Percentiles rank a stretch among this genome's conserved stretches.
These are phyloP conservation scores for Pedionomus torquatus DNA, from an alignment of 2,113 vertebrate species.

Conservation along the genomic window DNA sequence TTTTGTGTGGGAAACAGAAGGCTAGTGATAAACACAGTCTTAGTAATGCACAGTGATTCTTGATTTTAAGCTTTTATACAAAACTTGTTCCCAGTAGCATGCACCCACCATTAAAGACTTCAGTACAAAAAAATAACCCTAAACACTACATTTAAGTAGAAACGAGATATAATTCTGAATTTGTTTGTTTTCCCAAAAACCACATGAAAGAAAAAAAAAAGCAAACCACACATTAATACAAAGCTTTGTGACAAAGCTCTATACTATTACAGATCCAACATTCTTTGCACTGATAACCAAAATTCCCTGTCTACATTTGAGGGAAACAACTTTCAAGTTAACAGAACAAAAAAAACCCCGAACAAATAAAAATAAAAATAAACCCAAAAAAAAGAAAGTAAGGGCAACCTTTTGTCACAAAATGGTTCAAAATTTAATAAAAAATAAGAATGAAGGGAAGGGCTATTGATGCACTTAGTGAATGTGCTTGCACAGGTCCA, in stretches of 20 bases:
- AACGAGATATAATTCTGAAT: conserved; percentile 87
- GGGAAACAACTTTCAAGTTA: conserved; percentile 88
- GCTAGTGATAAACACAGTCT: conserved; percentile 84
- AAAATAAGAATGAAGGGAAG: conserved; percentile 78
- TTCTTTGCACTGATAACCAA: conserved; percentile 85
- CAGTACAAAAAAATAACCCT: conserved; percentile 85
- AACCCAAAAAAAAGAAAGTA: conserved; percentile 61
- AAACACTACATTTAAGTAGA: conserved; percentile 84
- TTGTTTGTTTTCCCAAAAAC: conserved; percentile 78
- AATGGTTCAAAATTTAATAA: conserved; percentile 82
- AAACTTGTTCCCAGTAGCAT: conserved; percentile 92
- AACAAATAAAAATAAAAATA: conserved; percentile 44
- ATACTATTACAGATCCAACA: conserved; percentile 86
- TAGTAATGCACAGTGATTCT: conserved; percentile 87
- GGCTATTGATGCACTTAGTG: conserved; percentile 93
- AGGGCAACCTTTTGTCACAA: conserved; percentile 78
- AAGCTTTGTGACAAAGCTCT: conserved; percentile 90
- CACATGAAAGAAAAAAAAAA: conserved; percentile 74
- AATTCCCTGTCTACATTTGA: conserved; percentile 82
- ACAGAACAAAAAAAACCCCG: conserved; percentile 70
- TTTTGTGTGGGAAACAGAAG: conserved; percentile 85
- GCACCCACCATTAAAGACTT: conserved; percentile 91
- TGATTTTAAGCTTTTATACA: conserved; percentile 85
- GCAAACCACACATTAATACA: conserved; percentile 85
- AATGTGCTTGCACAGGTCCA: conserved; percentile 94